phyloP scores from a whole-genome alignment of 2,888 invertebrate genomes.

The Thelaira solivaga region DNA sequence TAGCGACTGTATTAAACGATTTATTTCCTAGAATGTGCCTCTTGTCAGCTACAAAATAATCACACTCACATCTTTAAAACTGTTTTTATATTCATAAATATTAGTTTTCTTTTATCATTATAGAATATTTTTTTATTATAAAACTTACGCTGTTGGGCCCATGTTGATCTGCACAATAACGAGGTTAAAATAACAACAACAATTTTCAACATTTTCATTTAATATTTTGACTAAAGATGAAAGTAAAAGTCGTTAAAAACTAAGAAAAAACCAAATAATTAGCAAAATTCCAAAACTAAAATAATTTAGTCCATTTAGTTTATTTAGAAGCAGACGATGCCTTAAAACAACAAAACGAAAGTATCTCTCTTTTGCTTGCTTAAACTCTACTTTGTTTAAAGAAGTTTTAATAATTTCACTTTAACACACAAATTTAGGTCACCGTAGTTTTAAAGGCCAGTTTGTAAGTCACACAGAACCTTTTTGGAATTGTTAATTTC shows the following conservation, averaged over 20 bases:
- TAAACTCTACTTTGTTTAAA: not conserved
- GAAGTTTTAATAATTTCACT: conserved; percentile 45
- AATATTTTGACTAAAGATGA: conserved; percentile 51
- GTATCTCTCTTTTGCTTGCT: conserved; percentile 23
- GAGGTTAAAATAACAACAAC: conserved; percentile 66
- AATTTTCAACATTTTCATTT: conserved; percentile 66
- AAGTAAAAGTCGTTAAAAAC: conserved; percentile 68
- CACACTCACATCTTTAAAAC: too few species aligned
- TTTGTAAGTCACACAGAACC: conserved; percentile 37
- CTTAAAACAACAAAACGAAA: conserved; percentile 51
- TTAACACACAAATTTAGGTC: conserved; percentile 53
- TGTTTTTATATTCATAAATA: too few species aligned
- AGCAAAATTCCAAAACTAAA: conserved; percentile 11
- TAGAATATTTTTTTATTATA: too few species aligned
- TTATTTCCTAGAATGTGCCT: too few species aligned
- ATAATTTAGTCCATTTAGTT: conserved; percentile 21
- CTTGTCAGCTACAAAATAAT: too few species aligned
- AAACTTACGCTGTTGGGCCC: conserved; percentile 71
- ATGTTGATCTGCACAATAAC: conserved; percentile 63
- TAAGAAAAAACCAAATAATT: conserved; percentile 46
- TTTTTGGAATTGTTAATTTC: conserved; percentile 49
- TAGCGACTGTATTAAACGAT: too few species aligned
- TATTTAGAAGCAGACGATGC: not conserved
- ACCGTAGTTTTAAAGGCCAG: conserved; percentile 22
- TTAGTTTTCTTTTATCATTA: too few species aligned